Percentiles rank a stretch among this genome's conserved stretches.
Conservation (phyloP, 2,888 invertebrate genomes). For the Seira musarum region DNA sequence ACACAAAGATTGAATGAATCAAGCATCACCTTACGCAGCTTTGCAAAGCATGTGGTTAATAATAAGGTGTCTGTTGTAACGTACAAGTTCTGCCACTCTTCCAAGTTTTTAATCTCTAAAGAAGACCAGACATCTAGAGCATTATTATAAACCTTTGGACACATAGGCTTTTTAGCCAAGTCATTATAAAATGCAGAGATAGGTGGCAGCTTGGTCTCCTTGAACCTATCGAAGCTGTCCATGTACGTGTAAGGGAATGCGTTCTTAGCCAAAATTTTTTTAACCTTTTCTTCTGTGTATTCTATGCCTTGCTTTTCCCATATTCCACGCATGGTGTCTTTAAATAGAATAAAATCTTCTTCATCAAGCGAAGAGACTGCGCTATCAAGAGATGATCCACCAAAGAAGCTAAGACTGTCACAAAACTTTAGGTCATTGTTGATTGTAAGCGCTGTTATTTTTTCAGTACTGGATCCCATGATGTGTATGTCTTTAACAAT, state of each 20-base stretch:
- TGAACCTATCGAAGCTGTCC: constrained; percentile 42
- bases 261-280: constrained; percentile 49
- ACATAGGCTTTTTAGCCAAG: constrained; percentile 34
- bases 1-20: constrained; percentile 29
- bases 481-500: constrained; percentile 7
- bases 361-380: constrained; percentile 25
- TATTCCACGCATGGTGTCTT: neutral
- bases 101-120: constrained; percentile 47
- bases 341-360: constrained; percentile 26
- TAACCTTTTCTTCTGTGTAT: constrained; percentile 17
- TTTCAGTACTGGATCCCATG: constrained; percentile 11
- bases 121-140: constrained; percentile 49
- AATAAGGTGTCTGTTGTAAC: constrained; percentile 28
- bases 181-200: constrained; percentile 45
- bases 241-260: constrained; percentile 63
- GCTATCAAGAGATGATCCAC: constrained; percentile 12
- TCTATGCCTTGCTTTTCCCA: neutral
- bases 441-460: constrained; percentile 17
- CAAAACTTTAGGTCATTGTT: constrained; percentile 43
- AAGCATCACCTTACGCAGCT: constrained; percentile 27
- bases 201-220: constrained; percentile 40
- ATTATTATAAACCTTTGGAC: constrained; percentile 33
- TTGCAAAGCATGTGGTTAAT: constrained; percentile 33
- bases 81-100: constrained; percentile 62
- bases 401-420: constrained; percentile 50